Base-by-base conservation (phyloP, 2,797 vertebrate genomes). In the Danio albolineatus region DNA sequence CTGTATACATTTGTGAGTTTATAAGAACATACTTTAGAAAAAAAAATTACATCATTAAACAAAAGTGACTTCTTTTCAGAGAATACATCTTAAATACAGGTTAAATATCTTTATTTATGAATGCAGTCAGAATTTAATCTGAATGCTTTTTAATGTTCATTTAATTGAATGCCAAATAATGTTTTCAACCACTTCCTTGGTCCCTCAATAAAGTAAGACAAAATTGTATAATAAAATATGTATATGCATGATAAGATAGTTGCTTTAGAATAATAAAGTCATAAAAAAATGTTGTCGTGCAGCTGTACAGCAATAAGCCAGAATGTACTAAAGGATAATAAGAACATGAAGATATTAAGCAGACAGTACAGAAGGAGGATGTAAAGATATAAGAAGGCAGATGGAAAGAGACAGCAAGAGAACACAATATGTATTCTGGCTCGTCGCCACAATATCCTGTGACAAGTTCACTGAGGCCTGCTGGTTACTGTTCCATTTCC, bases 401-500 rank as follows among this genome's bases (percentile, higher is more conserved):
- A 79, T 53, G 62, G 53, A 75, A 54, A 79, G 28, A 67, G 66
- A 78, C 75, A 65, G 28, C 38, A 59, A 38, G 57, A 53, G 67
- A 86, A 36, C 8, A n/a, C 41, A 59, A 66, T 49, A 61, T 56
- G 87, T 82, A 87, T 86, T 88, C 78, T 4, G 82, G 57, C 85
- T 88, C 82, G 67, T 82, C 79, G 86, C 86, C 86, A 86, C 87
- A 86, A 88, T 90, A 87, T 88, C 85, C 82, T 51, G 75, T 89
- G 89, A 90, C 90, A 91, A 90, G 89, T 91, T 89, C 86, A 81
- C 84, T 81, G 79, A 83, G 87, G 89, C 91, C 89, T 91, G 87
- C 82, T 88, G 88, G 89, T 88, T 88, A 92, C 91, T 82, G 85
- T 75, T 83, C 67, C 7, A 75, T 73, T 83, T 87, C 85, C 86